Evolutionary conservation across 2,113 vertebrate genomes (phyloP).

Genomic region (Nyctibius bracteatus): DNA sequence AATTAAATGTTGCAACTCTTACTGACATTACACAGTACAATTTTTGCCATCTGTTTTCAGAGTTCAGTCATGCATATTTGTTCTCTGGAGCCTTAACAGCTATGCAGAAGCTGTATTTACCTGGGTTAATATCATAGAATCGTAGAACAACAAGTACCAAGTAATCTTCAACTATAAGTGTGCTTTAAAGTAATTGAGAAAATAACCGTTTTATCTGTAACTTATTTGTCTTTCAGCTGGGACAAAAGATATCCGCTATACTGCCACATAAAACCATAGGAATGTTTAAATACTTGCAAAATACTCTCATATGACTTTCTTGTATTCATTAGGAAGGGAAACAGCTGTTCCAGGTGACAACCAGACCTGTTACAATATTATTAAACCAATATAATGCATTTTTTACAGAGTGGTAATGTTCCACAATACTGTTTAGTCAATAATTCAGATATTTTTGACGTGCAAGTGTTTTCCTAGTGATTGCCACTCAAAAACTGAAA

Average conservation of each 20-base stretch:
- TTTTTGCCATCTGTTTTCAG: background rate
- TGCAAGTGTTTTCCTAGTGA: background rate
- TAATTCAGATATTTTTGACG: background rate
- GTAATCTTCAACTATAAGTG: background rate
- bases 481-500: background rate
- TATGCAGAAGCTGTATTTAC: background rate
- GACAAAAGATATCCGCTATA: background rate
- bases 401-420: background rate
- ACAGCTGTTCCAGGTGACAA: background rate
- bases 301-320: background rate
- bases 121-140: too few species aligned
- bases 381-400: background rate
- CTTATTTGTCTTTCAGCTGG: background rate
- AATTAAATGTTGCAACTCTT: background rate
- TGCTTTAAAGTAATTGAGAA: background rate
- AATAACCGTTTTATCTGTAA: background rate
- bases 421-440: background rate
- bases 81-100: background rate
- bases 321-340: background rate
- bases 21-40: background rate
- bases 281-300: background rate
- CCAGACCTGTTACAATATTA: background rate
- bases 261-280: background rate
- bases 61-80: background rate
- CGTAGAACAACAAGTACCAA: background rate